Conservation (phyloP, 2,888 invertebrate genomes). For the Eupithecia inturbata region DNA sequence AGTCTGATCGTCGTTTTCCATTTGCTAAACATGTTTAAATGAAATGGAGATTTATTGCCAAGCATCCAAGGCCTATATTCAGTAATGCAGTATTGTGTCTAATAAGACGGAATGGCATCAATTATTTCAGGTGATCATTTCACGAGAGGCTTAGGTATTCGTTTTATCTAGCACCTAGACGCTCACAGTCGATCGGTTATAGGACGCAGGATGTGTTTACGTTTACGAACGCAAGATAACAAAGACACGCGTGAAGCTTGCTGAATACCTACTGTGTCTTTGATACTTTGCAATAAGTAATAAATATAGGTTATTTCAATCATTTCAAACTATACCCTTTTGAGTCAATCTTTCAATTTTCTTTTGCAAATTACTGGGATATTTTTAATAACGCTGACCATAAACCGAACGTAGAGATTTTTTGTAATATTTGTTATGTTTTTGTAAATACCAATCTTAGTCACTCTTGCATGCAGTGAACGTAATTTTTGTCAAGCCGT, state of each 20-base stretch:
- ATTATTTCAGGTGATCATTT: background rate
- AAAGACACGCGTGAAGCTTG: background rate
- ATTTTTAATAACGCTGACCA: background rate
- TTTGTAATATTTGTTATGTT: background rate
- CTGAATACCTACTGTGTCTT: background rate
- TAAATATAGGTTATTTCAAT: conserved; percentile 40
- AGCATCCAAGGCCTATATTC: background rate
- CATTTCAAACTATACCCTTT: conserved; percentile 40
- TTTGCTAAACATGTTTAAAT: conserved; percentile 10
- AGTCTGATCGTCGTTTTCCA: conserved; percentile 51
- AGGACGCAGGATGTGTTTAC: conserved; percentile 1
- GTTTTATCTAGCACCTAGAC: background rate
- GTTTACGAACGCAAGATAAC: background rate
- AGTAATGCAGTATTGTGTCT: background rate
- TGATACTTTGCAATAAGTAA: background rate
- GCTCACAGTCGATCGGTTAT: background rate
- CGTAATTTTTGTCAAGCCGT: conserved; percentile 33
- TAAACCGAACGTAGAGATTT: background rate
- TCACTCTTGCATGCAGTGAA: conserved; percentile 21
- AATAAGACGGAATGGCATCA: background rate
- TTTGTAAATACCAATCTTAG: background rate
- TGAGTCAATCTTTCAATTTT: conserved; percentile 33
- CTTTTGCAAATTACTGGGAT: background rate
- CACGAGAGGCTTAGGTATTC: conserved; percentile 4
- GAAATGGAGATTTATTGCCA: background rate